phyloP scores from a whole-genome alignment of 2,113 vertebrate species.

The Chlamydotis undulata region DNA sequence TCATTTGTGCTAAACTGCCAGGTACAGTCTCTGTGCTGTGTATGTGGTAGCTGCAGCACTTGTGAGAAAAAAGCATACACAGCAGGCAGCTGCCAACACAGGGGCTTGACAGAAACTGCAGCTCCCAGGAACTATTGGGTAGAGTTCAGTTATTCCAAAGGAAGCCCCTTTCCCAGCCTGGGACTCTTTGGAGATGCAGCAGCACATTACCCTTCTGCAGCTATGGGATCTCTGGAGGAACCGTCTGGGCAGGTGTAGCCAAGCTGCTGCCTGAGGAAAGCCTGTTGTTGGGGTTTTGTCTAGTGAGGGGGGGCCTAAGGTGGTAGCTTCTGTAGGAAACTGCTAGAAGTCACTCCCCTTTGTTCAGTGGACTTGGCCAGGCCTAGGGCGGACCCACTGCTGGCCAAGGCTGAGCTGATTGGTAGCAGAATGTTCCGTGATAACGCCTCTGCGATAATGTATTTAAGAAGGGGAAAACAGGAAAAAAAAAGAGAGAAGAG shows the following conservation, averaged over 20 bases:
- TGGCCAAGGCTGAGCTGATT: no score
- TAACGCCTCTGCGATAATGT: no score
- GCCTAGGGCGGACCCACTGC: no score
- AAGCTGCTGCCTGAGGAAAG: neutral
- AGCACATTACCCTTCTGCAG: neutral
- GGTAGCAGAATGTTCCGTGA: no score
- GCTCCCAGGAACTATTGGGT: neutral
- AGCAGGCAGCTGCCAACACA: neutral
- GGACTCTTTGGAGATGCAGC: neutral
- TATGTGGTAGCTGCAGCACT: neutral
- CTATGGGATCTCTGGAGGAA: neutral
- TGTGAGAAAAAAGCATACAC: neutral
- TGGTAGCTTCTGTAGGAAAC: no score
- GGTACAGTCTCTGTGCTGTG: neutral
- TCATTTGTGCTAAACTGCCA: neutral
- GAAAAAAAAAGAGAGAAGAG: no score
- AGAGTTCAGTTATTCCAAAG: neutral
- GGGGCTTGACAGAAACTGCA: neutral
- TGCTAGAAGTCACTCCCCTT: no score
- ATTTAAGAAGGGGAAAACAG: no score
- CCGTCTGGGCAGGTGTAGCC: neutral
- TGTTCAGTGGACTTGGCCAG: no score
- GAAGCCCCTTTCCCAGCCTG: neutral
- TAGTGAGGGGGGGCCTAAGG: no score
- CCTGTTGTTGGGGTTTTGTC: no score